Conservation (phyloP, 1,140 invertebrate species). For the Orius laevigatus region DNA sequence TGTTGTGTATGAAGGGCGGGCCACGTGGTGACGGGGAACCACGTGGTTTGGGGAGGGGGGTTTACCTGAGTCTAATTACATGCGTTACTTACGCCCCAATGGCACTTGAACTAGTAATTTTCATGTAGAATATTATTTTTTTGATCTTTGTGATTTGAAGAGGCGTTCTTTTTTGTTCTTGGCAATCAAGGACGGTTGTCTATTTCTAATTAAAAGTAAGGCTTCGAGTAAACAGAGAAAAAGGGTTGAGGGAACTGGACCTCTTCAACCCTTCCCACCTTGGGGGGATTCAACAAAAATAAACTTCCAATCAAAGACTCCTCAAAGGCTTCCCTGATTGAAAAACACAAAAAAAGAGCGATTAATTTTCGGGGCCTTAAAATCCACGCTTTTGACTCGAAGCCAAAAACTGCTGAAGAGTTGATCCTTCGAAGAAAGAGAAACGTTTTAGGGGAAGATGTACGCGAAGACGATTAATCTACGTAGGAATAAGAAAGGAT, state of each 20-base stretch:
- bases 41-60: too few species aligned
- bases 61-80: too few species aligned
- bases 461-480: neutral
- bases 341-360: neutral
- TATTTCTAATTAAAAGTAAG: conserved; percentile 12
- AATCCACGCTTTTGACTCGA: neutral
- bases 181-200: too few species aligned
- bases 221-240: conserved; percentile 4
- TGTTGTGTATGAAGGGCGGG: too few species aligned
- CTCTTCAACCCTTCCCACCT: neutral
- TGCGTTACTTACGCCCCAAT: too few species aligned
- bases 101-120: too few species aligned
- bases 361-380: neutral
- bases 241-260: conserved; percentile 3
- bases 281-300: conserved; percentile 6
- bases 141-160: too few species aligned
- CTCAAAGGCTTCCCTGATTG: neutral
- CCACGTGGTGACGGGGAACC: too few species aligned
- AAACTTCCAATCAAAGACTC: neutral
- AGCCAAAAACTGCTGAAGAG: neutral
- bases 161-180: too few species aligned
- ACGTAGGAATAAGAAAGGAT: too few species aligned
- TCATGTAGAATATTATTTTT: too few species aligned
- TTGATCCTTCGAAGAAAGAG: neutral
- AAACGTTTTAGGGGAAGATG: neutral